Conservation (phyloP, 2,888 invertebrate species). For the Cephus pygmeus region DNA sequence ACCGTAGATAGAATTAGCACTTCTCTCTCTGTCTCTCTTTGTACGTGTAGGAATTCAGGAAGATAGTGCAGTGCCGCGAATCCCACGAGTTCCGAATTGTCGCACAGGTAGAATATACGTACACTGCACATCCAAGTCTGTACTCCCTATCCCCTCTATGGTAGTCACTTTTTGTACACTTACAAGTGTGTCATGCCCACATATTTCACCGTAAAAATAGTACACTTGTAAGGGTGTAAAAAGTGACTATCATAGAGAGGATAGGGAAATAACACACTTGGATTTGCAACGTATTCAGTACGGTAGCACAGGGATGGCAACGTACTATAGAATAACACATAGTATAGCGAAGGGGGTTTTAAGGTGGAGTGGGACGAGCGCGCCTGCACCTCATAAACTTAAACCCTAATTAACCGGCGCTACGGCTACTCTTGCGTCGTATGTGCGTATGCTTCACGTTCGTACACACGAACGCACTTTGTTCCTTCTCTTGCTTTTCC, state of each 20-base stretch:
- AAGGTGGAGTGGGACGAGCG: slow-evolving; percentile 53
- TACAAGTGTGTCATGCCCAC: too few relatives aligned
- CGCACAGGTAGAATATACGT: neutral
- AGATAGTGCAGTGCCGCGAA: neutral
- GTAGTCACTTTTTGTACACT: too few relatives aligned
- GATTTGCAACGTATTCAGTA: neutral
- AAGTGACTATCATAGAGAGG: too few relatives aligned
- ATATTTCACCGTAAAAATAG: too few relatives aligned
- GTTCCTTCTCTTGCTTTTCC: slow-evolving; percentile 32
- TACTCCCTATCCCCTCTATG: too few relatives aligned
- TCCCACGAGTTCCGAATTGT: neutral
- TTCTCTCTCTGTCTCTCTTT: neutral
- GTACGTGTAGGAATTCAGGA: neutral
- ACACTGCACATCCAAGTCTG: too few relatives aligned
- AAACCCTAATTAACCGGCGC: slow-evolving; percentile 67
- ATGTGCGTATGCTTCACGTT: slow-evolving; percentile 60
- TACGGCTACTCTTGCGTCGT: slow-evolving; percentile 64
- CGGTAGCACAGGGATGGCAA: neutral
- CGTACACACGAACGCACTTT: slow-evolving; percentile 57
- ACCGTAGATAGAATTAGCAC: neutral
- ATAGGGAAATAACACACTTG: too few relatives aligned
- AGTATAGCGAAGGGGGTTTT: slow-evolving; percentile 27
- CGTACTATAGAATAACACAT: slow-evolving; percentile 13
- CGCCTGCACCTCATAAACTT: slow-evolving; percentile 67
- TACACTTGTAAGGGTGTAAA: too few relatives aligned